A percentile compares a stretch with the other conserved stretches of the same genome.
These are phyloP conservation scores for Pachyseris speciosa DNA, from an alignment of 64 coral and sea anemone genomes.

Conservation along the genomic window DNA sequence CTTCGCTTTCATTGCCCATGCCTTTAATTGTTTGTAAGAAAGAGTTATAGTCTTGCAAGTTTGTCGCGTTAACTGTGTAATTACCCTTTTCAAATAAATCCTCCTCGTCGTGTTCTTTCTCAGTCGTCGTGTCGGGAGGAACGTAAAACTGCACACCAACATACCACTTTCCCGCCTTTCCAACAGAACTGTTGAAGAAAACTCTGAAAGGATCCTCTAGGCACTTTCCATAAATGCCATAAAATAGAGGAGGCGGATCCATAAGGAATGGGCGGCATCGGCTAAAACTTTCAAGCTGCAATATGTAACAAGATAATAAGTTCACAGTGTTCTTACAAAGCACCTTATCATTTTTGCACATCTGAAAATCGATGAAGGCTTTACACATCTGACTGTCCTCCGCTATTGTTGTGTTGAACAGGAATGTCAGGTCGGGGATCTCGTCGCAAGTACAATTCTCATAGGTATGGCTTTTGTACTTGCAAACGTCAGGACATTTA, in stretches of 20 bases:
- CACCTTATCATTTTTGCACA: neutral
- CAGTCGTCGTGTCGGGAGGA: neutral
- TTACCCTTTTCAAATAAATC: too few relatives aligned
- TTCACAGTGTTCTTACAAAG: conserved; percentile 14
- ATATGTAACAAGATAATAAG: conserved; percentile 1
- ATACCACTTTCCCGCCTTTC: conserved; percentile 1
- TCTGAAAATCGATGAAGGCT: neutral
- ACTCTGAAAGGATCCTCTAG: conserved; percentile 1
- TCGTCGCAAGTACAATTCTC: neutral
- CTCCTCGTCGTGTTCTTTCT: neutral
- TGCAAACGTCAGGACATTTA: conserved; percentile 5
- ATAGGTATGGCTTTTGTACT: neutral
- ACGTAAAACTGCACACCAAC: neutral
- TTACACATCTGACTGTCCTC: neutral
- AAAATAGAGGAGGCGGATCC: neutral
- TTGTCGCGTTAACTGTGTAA: too few relatives aligned
- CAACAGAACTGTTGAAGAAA: neutral
- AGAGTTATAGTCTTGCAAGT: too few relatives aligned
- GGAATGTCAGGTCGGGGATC: neutral
- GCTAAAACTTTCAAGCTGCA: neutral
- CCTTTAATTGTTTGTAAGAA: too few relatives aligned
- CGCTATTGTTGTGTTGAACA: neutral
- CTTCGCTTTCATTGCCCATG: neutral
- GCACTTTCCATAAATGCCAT: neutral
- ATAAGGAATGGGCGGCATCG: neutral